Conservation (phyloP, 53 echinoderm and acorn worm species). For the Holothuria leucospilota region DNA sequence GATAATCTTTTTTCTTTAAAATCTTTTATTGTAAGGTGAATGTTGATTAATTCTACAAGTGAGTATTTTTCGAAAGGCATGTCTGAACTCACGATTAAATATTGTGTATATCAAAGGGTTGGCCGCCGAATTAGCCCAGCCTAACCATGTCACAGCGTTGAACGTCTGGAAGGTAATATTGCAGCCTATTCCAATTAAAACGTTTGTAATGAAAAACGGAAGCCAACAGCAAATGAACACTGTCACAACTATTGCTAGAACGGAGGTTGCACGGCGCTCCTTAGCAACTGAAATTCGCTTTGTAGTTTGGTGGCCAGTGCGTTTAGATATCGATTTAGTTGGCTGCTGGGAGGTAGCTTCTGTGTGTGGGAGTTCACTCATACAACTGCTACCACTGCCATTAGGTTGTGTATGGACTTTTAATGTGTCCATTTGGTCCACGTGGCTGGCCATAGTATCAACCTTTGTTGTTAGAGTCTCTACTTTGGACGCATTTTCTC, state of each 20-base stretch:
- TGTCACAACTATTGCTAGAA: conserved; percentile 89
- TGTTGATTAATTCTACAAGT: conserved; percentile 61
- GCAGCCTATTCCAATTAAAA: conserved; percentile 83
- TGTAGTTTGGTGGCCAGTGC: not conserved
- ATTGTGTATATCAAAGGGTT: conserved; percentile 97
- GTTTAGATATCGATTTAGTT: conserved; percentile 35
- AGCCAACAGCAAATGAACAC: conserved; percentile 97
- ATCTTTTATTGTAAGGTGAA: conserved; percentile 35
- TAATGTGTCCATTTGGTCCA: conserved; percentile 42
- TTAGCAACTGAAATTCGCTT: conserved; percentile 87
- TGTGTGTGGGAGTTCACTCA: conserved; percentile 17
- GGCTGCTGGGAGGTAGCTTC: conserved; percentile 11
- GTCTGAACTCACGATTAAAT: conserved; percentile 94
- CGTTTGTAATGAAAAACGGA: conserved; percentile 98
- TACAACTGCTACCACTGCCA: conserved; percentile 22
- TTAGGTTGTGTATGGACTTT: conserved; percentile 32
- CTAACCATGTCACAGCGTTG: conserved; percentile 92
- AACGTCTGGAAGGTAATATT: conserved; percentile 75
- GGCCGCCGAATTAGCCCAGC: conserved; percentile 95
- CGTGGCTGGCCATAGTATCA: conserved; percentile 27
- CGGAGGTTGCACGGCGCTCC: conserved; percentile 93
- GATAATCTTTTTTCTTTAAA: not conserved
- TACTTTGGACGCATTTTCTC: conserved; percentile 2
- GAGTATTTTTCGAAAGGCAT: conserved; percentile 83
- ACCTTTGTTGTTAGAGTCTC: conserved; percentile 11